These are phyloP conservation scores for Napeogenes inachia DNA, from an alignment of 2,888 invertebrate species.

Conservation along the genomic window DNA sequence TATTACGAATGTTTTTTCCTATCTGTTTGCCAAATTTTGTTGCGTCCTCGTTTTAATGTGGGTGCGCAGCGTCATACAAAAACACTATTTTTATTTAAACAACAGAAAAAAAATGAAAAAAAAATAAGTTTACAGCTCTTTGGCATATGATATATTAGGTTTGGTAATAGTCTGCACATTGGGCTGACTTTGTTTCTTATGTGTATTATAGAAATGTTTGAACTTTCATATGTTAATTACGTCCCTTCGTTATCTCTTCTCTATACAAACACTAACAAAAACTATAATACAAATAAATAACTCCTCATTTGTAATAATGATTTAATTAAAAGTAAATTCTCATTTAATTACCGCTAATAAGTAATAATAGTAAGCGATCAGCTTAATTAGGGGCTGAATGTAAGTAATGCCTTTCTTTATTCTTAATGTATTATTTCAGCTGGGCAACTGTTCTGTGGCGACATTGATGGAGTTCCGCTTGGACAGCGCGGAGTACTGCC, in stretches of 20 bases:
- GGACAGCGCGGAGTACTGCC: slow-evolving; percentile 99
- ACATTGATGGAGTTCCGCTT: slow-evolving; percentile 99
- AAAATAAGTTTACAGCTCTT: too few relatives aligned
- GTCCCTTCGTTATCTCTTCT: too few relatives aligned
- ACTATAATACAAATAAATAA: neutral
- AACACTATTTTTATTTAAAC: slow-evolving; percentile 1
- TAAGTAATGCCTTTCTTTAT: slow-evolving; percentile 19
- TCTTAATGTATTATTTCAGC: slow-evolving; percentile 76
- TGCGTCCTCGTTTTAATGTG: slow-evolving; percentile 54
- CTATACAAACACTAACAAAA: too few relatives aligned
- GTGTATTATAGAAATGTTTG: too few relatives aligned
- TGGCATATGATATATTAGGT: too few relatives aligned
- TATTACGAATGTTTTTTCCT: neutral
- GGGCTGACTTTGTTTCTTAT: too few relatives aligned
- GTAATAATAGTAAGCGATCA: slow-evolving; percentile 9
- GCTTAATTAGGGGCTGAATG: slow-evolving; percentile 15
- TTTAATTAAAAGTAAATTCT: slow-evolving; percentile 14
- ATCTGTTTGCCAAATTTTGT: slow-evolving; percentile 59
- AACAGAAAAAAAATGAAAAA: too few relatives aligned
- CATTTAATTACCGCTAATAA: slow-evolving; percentile 10
- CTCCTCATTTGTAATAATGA: slow-evolving; percentile 10
- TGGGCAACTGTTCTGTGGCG: slow-evolving; percentile 91
- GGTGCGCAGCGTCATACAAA: slow-evolving; percentile 34
- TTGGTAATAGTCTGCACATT: too few relatives aligned
- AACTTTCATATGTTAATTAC: too few relatives aligned